phyloP scores from a whole-genome alignment of 2,797 vertebrate genomes.

The Coluber constrictor region DNA sequence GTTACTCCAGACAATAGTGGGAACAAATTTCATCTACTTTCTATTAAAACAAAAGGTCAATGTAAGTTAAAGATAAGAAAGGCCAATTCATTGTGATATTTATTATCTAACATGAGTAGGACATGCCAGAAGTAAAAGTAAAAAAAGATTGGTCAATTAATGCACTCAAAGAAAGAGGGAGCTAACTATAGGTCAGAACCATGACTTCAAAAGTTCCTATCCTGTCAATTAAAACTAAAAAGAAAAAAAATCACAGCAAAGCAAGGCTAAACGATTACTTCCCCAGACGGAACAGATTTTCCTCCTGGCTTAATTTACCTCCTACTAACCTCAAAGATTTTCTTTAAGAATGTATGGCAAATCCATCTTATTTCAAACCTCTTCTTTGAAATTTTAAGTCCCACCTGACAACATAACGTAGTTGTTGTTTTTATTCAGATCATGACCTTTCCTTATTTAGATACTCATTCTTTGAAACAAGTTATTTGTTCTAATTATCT shows the following conservation, averaged over 20 bases:
- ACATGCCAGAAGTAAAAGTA: not conserved
- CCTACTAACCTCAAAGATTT: not conserved
- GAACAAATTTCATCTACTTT: not conserved
- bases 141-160: not conserved
- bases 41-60: not conserved
- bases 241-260: not conserved
- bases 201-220: not conserved
- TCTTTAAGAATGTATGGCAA: not conserved
- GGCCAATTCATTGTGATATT: not conserved
- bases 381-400: not conserved
- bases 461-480: not conserved
- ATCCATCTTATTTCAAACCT: not conserved
- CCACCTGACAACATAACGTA: not conserved
- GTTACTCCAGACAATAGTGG: not conserved
- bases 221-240: not conserved
- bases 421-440: not conserved
- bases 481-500: not conserved
- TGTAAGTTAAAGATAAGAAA: not conserved
- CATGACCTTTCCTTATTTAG: not conserved
- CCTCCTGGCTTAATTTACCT: accelerated
- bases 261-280: not conserved
- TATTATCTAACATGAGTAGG: not conserved
- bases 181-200: not conserved
- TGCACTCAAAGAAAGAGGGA: not conserved
- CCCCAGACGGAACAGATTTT: accelerated